A percentile compares a stretch with the other conserved stretches of the same genome.
Conservation (phyloP, 1,140 invertebrate genomes). For the Colletes gigas region DNA sequence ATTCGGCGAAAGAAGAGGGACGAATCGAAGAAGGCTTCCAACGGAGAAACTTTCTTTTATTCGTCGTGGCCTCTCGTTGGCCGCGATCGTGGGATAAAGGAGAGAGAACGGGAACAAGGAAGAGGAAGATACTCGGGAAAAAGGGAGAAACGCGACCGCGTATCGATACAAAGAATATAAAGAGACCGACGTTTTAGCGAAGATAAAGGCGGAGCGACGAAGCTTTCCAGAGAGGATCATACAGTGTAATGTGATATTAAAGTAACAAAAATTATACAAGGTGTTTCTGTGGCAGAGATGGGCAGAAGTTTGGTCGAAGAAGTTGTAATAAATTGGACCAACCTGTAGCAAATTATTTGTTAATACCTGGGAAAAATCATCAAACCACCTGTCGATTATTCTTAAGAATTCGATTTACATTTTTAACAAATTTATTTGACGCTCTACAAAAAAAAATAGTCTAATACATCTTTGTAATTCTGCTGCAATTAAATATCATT, state of each 20-base stretch:
- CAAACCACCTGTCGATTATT: no score
- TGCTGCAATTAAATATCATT: no score
- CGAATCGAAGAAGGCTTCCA: conserved; percentile 28
- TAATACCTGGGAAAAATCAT: no score
- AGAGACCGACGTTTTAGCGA: background rate
- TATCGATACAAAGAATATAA: background rate
- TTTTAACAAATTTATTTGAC: no score
- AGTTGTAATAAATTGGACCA: no score
- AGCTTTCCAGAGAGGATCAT: background rate
- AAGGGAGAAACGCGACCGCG: background rate
- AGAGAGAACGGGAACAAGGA: background rate
- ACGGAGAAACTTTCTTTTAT: conserved; percentile 24
- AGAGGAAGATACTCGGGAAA: background rate
- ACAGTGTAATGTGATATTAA: no score
- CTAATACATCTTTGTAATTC: no score
- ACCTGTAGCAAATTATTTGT: no score
- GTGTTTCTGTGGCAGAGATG: no score
- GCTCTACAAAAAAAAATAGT: no score
- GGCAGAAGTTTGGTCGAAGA: no score
- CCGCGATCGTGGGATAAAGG: background rate
- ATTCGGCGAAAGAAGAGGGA: background rate
- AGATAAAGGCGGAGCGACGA: background rate
- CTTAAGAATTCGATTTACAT: no score
- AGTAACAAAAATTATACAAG: background rate
- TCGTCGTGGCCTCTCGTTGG: conserved; percentile 2